Percentiles rank a stretch among this genome's conserved stretches.
phyloP scores from a whole-genome alignment of 2,888 invertebrate genomes.

The Parnassius apollo region DNA sequence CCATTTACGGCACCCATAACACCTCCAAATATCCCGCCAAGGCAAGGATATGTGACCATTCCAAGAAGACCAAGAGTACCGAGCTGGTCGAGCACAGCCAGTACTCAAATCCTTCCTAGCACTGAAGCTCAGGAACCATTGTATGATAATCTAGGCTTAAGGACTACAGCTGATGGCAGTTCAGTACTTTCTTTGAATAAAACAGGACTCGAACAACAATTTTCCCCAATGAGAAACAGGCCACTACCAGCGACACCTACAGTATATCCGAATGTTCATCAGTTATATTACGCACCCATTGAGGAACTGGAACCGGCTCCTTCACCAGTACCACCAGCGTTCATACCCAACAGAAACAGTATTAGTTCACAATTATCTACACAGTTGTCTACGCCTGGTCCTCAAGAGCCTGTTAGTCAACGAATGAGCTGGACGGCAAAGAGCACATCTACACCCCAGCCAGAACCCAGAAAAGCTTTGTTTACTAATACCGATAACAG shows the following conservation, averaged over 20 bases:
- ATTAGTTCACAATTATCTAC: conserved; percentile 74
- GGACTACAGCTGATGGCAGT: conserved; percentile 93
- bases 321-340: conserved; percentile 69
- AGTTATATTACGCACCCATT: conserved; percentile 75
- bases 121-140: conserved; percentile 86
- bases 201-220: conserved; percentile 78
- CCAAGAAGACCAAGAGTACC: conserved; percentile 91
- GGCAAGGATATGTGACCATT: conserved; percentile 93
- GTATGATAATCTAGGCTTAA: conserved; percentile 91
- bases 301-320: conserved; percentile 78
- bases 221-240: conserved; percentile 83
- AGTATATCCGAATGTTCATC: conserved; percentile 63
- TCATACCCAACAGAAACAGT: conserved; percentile 68
- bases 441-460: conserved; percentile 71
- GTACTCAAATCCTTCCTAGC: conserved; percentile 75
- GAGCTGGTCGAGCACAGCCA: conserved; percentile 87
- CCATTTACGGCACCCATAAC: conserved; percentile 84
- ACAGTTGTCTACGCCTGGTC: conserved; percentile 73
- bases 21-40: conserved; percentile 85
- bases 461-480: conserved; percentile 66
- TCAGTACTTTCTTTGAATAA: conserved; percentile 89
- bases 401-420: conserved; percentile 71
- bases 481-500: conserved; percentile 58
- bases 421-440: conserved; percentile 78
- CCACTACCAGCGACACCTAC: conserved; percentile 84